These are phyloP conservation scores for Bombus cullumanus DNA, from an alignment of 1,140 invertebrate genomes.

Conservation along the genomic window DNA sequence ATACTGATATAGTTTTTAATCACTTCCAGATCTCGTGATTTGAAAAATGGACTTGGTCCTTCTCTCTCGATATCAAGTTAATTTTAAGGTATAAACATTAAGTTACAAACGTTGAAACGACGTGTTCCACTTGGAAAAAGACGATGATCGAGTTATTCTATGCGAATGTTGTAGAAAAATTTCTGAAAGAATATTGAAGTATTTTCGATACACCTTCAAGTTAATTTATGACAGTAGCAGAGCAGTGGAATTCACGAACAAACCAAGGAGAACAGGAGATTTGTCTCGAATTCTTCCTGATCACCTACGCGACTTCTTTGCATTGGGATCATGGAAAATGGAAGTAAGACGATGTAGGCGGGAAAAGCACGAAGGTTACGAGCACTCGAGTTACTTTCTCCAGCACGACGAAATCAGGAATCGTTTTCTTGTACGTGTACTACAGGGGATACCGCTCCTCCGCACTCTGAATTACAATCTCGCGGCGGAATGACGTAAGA, in stretches of 20 bases:
- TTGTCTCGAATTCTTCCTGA: background rate
- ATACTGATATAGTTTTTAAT: background rate
- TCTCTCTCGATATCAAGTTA: background rate
- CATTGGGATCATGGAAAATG: slow-evolving; percentile 24
- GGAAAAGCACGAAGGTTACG: slow-evolving; percentile 41
- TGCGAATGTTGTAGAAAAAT: background rate
- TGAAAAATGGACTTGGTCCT: background rate
- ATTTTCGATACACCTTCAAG: background rate
- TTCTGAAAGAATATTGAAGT: background rate
- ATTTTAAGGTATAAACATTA: background rate
- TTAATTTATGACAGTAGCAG: too few relatives aligned
- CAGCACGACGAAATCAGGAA: slow-evolving; percentile 18
- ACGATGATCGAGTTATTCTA: background rate
- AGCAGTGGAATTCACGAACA: background rate
- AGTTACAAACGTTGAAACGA: too few relatives aligned
- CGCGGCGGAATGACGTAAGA: background rate
- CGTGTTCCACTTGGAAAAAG: background rate
- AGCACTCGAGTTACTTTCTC: slow-evolving; percentile 32
- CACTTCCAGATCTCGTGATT: background rate
- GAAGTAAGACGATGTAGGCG: slow-evolving; percentile 23
- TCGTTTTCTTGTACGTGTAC: background rate
- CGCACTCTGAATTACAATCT: slow-evolving; percentile 14
- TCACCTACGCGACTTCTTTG: background rate
- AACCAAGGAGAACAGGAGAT: background rate
- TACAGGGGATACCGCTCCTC: background rate